A percentile compares a stretch with the other conserved stretches of the same genome.
Evolutionary conservation across 2,113 vertebrate species (phyloP).

Genomic region (Lynx canadensis): DNA sequence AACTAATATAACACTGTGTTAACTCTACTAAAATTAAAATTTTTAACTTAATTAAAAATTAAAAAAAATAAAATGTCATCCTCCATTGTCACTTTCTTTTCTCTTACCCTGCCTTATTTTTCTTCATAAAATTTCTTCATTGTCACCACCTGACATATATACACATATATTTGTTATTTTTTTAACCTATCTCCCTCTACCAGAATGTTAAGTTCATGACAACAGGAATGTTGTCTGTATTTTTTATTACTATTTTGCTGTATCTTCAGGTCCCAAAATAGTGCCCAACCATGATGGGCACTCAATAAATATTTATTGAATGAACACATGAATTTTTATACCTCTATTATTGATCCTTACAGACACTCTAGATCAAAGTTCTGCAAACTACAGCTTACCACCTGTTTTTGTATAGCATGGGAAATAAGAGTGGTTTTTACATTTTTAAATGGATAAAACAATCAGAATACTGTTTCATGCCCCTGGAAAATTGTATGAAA

Average conservation of each 20-base stretch:
- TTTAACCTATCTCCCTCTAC: neutral
- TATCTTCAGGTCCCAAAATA: neutral
- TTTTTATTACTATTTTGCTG: neutral
- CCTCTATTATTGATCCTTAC: neutral
- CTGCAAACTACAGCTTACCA: neutral
- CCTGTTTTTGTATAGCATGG: neutral
- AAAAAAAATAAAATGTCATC: neutral
- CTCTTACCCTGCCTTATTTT: slow-evolving; percentile 11
- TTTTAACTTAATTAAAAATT: neutral
- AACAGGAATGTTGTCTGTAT: neutral
- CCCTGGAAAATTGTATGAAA: neutral
- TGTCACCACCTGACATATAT: neutral
- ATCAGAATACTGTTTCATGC: neutral
- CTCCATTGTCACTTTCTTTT: neutral
- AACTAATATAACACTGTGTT: neutral
- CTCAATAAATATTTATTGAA: neutral
- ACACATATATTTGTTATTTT: neutral
- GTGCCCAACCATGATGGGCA: neutral
- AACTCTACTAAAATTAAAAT: neutral
- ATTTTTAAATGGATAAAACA: slow-evolving; percentile 38
- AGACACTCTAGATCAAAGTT: neutral
- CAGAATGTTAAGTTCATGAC: neutral
- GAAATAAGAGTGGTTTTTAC: slow-evolving; percentile 34
- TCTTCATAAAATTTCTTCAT: neutral
- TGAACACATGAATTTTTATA: neutral